Evolutionary conservation across 2,888 invertebrate species (phyloP).

Genomic region (Lasioglossum calceatum): DNA sequence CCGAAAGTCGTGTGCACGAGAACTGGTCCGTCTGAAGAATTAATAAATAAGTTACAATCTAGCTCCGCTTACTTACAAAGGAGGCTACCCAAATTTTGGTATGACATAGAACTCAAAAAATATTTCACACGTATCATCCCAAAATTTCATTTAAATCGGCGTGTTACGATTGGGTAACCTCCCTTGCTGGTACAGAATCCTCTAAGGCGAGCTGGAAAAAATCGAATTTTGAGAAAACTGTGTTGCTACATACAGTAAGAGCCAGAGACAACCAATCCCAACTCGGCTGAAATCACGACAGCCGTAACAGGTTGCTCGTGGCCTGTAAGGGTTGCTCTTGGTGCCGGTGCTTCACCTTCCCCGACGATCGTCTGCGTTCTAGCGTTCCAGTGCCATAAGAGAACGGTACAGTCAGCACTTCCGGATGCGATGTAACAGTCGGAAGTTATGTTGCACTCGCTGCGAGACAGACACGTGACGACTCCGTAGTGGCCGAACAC

Average conservation of each 20-base stretch:
- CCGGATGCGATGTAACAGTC: slow-evolving; percentile 99
- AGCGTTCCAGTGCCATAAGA: slow-evolving; percentile 99
- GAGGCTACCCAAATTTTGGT: no score
- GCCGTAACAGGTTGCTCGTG: slow-evolving; percentile 98
- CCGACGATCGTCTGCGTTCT: slow-evolving; percentile 98
- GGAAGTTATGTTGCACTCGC: slow-evolving; percentile 99
- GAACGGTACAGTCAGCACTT: slow-evolving; percentile 98
- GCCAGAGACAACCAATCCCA: slow-evolving; percentile 98
- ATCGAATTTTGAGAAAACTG: background rate
- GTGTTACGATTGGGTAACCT: no score
- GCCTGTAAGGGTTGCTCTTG: slow-evolving; percentile 98
- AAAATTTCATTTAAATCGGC: no score
- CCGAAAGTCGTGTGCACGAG: slow-evolving; percentile 99
- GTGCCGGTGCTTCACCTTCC: slow-evolving; percentile 97
- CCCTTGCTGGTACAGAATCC: background rate
- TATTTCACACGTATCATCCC: no score
- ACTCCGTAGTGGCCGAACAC: slow-evolving; percentile 99
- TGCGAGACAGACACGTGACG: slow-evolving; percentile 98
- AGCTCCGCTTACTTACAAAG: background rate
- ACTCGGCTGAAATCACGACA: slow-evolving; percentile 98
- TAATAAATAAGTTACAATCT: background rate
- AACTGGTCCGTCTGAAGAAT: slow-evolving; percentile 93
- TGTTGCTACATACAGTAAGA: slow-evolving; percentile 87
- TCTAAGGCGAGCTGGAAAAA: background rate
- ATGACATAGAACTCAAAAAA: no score